A percentile compares a stretch with the other conserved stretches of the same genome.
These are phyloP conservation scores for Heliangelus exortis DNA, from an alignment of 2,797 vertebrate genomes.

Conservation along the genomic window DNA sequence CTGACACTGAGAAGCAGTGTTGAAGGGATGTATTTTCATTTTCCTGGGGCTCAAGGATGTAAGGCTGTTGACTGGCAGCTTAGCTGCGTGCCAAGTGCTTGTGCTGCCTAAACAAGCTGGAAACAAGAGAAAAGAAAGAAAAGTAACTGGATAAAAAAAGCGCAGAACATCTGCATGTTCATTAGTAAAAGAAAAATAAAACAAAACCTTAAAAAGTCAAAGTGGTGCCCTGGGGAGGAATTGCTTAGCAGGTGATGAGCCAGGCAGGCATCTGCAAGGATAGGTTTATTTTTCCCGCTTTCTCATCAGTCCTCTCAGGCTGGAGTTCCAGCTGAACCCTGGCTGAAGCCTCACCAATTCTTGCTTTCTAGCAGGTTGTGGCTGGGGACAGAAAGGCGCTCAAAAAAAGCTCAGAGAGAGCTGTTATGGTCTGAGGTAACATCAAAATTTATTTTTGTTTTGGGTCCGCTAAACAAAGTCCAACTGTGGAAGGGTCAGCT, in stretches of 20 bases:
- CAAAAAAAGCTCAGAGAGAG: background rate
- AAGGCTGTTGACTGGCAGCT: background rate
- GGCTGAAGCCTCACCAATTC: background rate
- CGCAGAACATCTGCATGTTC: background rate
- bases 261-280: background rate
- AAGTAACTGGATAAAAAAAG: background rate
- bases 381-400: background rate
- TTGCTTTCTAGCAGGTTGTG: background rate
- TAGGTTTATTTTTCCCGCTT: background rate
- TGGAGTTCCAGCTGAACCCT: background rate
- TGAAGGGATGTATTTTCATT: background rate
- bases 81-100: background rate
- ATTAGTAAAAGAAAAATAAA: slow-evolving; percentile 10
- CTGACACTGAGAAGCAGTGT: background rate
- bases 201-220: background rate
- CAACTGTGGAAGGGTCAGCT: too few relatives aligned
- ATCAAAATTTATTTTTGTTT: too few relatives aligned
- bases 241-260: background rate
- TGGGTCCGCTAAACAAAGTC: too few relatives aligned
- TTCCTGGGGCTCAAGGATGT: background rate
- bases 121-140: background rate
- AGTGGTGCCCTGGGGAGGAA: background rate
- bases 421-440: too few relatives aligned
- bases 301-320: background rate
- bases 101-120: background rate